Base-by-base conservation (phyloP, 1,140 invertebrate species). In the Drosophila sturtevanti region DNA sequence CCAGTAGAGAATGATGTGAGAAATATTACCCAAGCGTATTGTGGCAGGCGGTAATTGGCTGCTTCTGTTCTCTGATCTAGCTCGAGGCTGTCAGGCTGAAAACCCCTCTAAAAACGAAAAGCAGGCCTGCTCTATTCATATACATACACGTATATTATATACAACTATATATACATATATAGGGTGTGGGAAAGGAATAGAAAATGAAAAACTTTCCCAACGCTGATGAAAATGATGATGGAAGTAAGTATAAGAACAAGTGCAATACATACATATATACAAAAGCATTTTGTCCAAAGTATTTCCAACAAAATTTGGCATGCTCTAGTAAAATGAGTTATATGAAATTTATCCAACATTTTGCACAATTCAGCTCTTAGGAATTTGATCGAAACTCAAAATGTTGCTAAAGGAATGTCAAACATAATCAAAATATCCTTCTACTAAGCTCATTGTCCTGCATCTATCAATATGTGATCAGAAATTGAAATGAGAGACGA, bases 41-140 rank as follows among this genome's bases (percentile, higher is more conserved):
- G 65, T 69, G 74, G 70, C 74, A 85, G 74, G 64, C 84, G 75
- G 78, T 85, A 85, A 85, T 85, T 85, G 81, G 61, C 72, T 67
- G 77, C 62, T 62, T 51, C 54, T 52, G 38, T 14, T 51, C 6
- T 18, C 35, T 27, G 51, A 35, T 51, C 27, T 37, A 27, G 58
- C 34, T 48, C 11, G 41, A 48, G 41, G 41, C 68, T 31, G 48
- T 62, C 38, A 35, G 18, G 41, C 16, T 14, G 9, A 1, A 16
- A 44, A 44, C 14, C 41, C 10, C 41, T 2, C 37, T n/a, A n/a
- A 38, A n/a, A 38, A n/a, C 37, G 37, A 38, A 9, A 2, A 44
- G 7, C 7, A 44, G 14, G 41, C 41, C 41, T 44, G 1, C 41
- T 16, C 14, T 18, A 16, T 16, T 14, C 18, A 16, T 44, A 9